phyloP scores from a whole-genome alignment of 2,888 invertebrate genomes.

The Hololepta plana region DNA sequence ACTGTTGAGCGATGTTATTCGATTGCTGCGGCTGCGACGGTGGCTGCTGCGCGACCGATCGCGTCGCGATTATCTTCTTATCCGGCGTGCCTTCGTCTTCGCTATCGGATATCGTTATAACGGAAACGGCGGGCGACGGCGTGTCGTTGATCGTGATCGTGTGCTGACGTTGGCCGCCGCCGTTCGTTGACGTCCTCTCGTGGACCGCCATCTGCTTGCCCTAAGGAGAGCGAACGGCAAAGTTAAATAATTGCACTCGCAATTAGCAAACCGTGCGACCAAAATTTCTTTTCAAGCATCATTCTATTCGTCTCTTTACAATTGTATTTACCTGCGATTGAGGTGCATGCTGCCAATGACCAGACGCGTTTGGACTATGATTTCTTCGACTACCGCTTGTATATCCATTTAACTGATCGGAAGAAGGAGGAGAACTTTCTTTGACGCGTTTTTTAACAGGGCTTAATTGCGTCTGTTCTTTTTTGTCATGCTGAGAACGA shows the following conservation, averaged over 20 bases:
- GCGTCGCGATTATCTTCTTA: conserved; percentile 18
- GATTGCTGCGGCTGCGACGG: conserved; percentile 6
- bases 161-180: conserved; percentile 40
- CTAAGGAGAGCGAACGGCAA: conserved; percentile 4
- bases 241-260: no score
- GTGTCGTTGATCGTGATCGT: conserved; percentile 92
- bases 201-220: no score
- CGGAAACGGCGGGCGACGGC: conserved; percentile 85
- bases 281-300: background rate
- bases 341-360: conserved; percentile 27
- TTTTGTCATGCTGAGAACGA: conserved; percentile 45
- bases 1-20: conserved; percentile 21
- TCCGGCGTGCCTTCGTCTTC: conserved; percentile 55
- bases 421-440: conserved; percentile 84
- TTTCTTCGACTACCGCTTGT: conserved; percentile 16
- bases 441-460: conserved; percentile 96
- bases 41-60: conserved; percentile 7
- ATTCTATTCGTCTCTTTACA: conserved; percentile 1
- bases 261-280: no score
- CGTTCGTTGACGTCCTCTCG: no score
- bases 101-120: conserved; percentile 90
- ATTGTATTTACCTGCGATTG: conserved; percentile 18
- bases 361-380: conserved; percentile 19
- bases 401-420: conserved; percentile 23
- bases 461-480: conserved; percentile 76